Percentiles rank a stretch among this genome's conserved stretches.
Conservation (phyloP, 2,797 vertebrate genomes). For the Champsocephalus gunnari region DNA sequence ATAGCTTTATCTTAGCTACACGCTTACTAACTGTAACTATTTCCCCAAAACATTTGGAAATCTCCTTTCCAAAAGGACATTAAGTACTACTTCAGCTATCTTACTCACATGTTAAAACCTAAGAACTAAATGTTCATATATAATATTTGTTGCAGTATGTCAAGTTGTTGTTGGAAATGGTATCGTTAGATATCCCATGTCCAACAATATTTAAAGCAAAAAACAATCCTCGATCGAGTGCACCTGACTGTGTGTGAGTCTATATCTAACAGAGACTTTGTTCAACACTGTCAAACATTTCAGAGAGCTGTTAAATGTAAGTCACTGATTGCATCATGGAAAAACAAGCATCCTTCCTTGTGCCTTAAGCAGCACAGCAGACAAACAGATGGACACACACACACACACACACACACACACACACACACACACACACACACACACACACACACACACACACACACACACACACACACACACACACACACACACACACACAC, state of each 20-base stretch:
- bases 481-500: slow-evolving; percentile 33
- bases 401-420: slow-evolving; percentile 13
- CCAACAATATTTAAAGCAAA: slow-evolving; percentile 17
- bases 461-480: slow-evolving; percentile 11
- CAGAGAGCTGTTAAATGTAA: slow-evolving; percentile 47
- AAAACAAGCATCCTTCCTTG: slow-evolving; percentile 51
- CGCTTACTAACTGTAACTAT: neutral
- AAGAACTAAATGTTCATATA: neutral
- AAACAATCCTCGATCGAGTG: slow-evolving; percentile 7
- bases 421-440: slow-evolving; percentile 25
- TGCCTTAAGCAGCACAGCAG: slow-evolving; percentile 30
- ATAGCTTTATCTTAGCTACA: neutral
- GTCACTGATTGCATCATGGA: slow-evolving; percentile 58
- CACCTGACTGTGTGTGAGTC: slow-evolving; percentile 17
- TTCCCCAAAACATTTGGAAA: neutral
- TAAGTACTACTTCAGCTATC: slow-evolving; percentile 3
- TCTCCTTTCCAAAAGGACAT: neutral
- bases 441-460: slow-evolving; percentile 29
- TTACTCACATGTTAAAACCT: neutral
- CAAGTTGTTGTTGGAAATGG: slow-evolving; percentile 14
- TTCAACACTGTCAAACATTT: slow-evolving; percentile 55
- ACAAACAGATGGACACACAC: slow-evolving; percentile 36
- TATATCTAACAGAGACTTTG: slow-evolving; percentile 36
- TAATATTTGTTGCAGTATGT: neutral
- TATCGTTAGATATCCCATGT: slow-evolving; percentile 12